Evolutionary conservation across 2,797 vertebrate genomes (phyloP).

Genomic region (Coregonus suidteri): DNA sequence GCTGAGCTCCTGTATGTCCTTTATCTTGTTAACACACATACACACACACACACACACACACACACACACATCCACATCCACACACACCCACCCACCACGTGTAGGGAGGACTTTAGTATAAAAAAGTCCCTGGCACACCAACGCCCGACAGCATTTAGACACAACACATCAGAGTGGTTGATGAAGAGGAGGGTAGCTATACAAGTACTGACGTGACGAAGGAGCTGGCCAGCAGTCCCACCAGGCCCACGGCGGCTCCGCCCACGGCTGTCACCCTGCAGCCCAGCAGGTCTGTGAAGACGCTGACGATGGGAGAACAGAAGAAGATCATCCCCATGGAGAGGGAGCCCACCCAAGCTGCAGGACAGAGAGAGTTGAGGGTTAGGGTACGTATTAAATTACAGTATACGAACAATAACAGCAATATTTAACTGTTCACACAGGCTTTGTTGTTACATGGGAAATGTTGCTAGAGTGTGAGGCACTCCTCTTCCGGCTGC

Average conservation of each 20-base stretch:
- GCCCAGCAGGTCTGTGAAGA: constrained; percentile 91
- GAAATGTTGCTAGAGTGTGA: background rate
- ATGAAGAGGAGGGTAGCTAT: background rate
- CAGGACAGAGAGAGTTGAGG: constrained; percentile 34
- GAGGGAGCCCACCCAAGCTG: constrained; percentile 94
- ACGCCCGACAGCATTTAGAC: background rate
- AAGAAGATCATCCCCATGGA: constrained; percentile 99
- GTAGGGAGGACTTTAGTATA: background rate
- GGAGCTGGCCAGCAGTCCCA: constrained; percentile 90
- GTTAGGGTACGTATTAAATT: background rate
- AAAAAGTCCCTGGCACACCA: background rate
- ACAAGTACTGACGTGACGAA: constrained; percentile 85
- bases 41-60: no score
- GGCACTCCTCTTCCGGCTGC: background rate
- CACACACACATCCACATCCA: no score
- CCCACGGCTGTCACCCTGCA: constrained; percentile 86
- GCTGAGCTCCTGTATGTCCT: background rate
- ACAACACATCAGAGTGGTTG: background rate
- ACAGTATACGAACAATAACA: background rate
- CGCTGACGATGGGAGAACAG: constrained; percentile 92
- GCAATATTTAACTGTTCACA: background rate
- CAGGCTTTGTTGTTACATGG: background rate
- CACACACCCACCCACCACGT: no score
- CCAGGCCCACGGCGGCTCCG: constrained; percentile 85
- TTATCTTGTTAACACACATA: no score